Conservation (phyloP, 1,140 invertebrate genomes). For the Portunus trituberculatus region DNA sequence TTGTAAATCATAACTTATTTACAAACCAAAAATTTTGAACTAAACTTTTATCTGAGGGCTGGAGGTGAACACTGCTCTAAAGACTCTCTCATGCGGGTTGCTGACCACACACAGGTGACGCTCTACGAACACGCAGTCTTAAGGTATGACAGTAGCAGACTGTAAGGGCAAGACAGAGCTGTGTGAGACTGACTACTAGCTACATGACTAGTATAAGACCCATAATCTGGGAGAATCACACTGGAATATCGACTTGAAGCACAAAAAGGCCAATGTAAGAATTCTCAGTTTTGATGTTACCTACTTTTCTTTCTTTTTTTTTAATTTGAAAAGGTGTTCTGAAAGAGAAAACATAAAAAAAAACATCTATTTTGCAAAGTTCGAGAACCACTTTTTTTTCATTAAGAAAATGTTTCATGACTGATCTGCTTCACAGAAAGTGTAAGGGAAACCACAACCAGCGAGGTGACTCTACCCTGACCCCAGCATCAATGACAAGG, state of each 20-base stretch:
- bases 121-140: constrained; percentile 56
- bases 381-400: constrained; percentile 37
- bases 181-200: constrained; percentile 58
- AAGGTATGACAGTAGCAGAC: constrained; percentile 61
- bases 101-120: constrained; percentile 51
- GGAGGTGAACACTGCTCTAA: constrained; percentile 46
- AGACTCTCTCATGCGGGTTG: constrained; percentile 65
- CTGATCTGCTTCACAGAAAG: constrained; percentile 2
- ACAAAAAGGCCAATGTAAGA: constrained; percentile 33
- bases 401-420: constrained; percentile 25
- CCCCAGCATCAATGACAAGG: not conserved
- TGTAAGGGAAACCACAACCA: not conserved
- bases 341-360: constrained; percentile 48
- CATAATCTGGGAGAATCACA: constrained; percentile 75
- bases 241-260: constrained; percentile 51
- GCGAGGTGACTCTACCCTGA: constrained; percentile 16
- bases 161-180: constrained; percentile 57
- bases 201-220: constrained; percentile 71
- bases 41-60: constrained; percentile 54
- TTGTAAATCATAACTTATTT: constrained; percentile 31
- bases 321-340: constrained; percentile 51
- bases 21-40: constrained; percentile 57
- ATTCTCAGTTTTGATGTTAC: constrained; percentile 37
- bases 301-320: constrained; percentile 15
- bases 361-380: constrained; percentile 29